Evolutionary conservation across 2,888 invertebrate genomes (phyloP).

Genomic region (Volucella zonaria): DNA sequence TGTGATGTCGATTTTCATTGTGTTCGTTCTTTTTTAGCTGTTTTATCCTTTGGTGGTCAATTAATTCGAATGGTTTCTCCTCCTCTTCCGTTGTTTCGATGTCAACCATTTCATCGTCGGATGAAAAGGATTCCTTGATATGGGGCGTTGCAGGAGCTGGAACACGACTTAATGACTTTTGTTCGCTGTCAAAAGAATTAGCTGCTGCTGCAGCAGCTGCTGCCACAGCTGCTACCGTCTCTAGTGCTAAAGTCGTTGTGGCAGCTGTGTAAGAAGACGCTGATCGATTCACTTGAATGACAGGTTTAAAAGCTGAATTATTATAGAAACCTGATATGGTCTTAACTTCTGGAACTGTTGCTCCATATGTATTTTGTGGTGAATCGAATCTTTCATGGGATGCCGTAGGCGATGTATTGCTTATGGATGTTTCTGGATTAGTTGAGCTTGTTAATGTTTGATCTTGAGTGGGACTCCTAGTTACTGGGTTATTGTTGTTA

Average conservation of each 20-base stretch:
- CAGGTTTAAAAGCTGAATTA: conserved; percentile 77
- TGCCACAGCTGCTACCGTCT: conserved; percentile 63
- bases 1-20: conserved; percentile 19
- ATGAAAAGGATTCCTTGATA: conserved; percentile 79
- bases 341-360: conserved; percentile 42
- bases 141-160: conserved; percentile 22
- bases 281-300: conserved; percentile 69
- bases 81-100: conserved; percentile 94
- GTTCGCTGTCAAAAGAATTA: conserved; percentile 76
- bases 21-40: conserved; percentile 33
- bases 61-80: conserved; percentile 55
- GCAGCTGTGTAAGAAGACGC: conserved; percentile 45
- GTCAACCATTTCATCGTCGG: conserved; percentile 92
- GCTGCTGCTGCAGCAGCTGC: conserved; percentile 75
- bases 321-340: conserved; percentile 72
- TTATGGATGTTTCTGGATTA: conserved; percentile 20
- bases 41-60: conserved; percentile 60
- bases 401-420: conserved; percentile 46
- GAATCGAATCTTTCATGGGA: conserved; percentile 53
- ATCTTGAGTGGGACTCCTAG: conserved; percentile 45
- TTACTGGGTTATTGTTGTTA: conserved; percentile 22
- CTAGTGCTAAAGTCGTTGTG: conserved; percentile 52
- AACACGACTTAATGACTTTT: conserved; percentile 35
- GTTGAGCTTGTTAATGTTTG: conserved; percentile 52
- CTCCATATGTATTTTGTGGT: conserved; percentile 33